phyloP scores from a whole-genome alignment of 2,888 invertebrate genomes.

The Pristionchus japonicus region DNA sequence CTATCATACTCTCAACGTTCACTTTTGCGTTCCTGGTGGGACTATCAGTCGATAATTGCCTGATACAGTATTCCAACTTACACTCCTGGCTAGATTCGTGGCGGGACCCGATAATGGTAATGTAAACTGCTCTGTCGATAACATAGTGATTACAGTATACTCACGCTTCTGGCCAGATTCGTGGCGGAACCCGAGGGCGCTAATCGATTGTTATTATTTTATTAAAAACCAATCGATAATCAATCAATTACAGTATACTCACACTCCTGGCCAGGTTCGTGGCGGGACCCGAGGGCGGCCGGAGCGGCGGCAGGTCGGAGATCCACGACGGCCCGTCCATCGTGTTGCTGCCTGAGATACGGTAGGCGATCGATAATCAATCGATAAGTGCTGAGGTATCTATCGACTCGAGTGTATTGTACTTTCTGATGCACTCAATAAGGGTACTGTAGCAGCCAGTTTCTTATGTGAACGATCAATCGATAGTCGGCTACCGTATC shows the following conservation, averaged over 20 bases:
- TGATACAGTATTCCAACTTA: too few species aligned
- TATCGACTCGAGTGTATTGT: neutral
- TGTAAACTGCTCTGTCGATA: neutral
- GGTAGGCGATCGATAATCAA: neutral
- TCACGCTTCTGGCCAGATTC: too few species aligned
- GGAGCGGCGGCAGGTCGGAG: neutral
- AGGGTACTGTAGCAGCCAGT: too few species aligned
- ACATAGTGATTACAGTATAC: neutral
- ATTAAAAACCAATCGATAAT: neutral
- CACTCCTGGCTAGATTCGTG: too few species aligned
- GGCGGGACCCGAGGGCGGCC: slow-evolving; percentile 39
- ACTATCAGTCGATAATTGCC: too few species aligned
- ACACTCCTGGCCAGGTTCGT: slow-evolving; percentile 41
- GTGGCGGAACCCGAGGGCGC: too few species aligned
- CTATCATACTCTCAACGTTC: neutral
- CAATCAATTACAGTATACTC: neutral
- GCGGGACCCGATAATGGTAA: too few species aligned
- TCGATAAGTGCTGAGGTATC: neutral
- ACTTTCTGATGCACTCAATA: too few species aligned
- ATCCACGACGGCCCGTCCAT: slow-evolving; percentile 41
- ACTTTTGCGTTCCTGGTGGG: too few species aligned
- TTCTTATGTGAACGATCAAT: too few species aligned
- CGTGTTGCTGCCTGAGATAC: slow-evolving; percentile 40
- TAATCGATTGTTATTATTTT: too few species aligned
- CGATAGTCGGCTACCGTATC: neutral